Base-by-base conservation (phyloP, 1,140 invertebrate species). In the Limonius californicus region DNA sequence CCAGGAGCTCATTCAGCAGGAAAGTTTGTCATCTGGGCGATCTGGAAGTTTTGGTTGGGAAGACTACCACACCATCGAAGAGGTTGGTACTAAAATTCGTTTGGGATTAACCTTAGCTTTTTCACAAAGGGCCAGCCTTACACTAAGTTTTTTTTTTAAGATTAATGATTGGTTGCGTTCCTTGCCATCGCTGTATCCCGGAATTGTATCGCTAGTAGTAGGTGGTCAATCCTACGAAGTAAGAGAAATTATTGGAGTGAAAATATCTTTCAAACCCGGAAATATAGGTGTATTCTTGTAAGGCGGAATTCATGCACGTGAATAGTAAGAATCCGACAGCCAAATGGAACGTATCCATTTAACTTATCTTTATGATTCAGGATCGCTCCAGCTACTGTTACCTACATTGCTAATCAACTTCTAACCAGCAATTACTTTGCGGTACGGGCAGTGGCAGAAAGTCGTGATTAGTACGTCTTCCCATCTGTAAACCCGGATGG, bases 391-490 rank as follows among this genome's bases (percentile, higher is more conserved):
- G 27, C 27, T 32, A 32, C 27, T n/a, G n/a, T n/a, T n/a, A n/a
- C n/a, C n/a, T n/a, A n/a, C 63, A 79, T 88, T 4, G 79, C 84
- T 7, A 80, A 83, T 66, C 78, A 85, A 68, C 64, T 87, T 8
- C 70, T 87, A 12, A 81, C 74, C 2, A 79, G 78, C 45, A 71
- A 73, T 12, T 76, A 83, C 68, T 61, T 74, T 0, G 77, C 76
- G 50, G 77, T 78, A 0, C 72, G 69, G 57, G 76, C 77, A 1
- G 78, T 81, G 43, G 80, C 81, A 8, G 76, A 84, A 43, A 80
- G 81, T 64, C 85, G 82, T 57, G 87, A 91, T 70, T 90, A 86
- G 85, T 86, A 88, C 68, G 84, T 92, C 30, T 81, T 90, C 16
- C 88, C 88, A 0, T 79, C 85, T 16, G 77, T 81, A 1, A 90